Conservation (phyloP, 2,113 vertebrate genomes). For the Lagopus muta region DNA sequence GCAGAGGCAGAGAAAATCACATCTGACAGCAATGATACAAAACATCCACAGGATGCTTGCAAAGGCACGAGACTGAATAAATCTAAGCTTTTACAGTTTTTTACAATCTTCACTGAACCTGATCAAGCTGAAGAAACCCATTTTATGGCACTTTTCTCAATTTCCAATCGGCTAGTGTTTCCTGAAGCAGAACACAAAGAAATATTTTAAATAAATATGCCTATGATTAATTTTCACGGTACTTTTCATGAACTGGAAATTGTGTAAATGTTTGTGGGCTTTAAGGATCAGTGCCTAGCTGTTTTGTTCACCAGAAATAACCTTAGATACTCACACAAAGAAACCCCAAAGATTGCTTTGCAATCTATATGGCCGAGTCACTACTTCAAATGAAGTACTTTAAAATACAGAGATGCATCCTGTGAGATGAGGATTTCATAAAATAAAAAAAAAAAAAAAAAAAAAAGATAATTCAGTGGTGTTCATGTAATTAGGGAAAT, state of each 20-base stretch:
- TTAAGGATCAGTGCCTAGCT: neutral
- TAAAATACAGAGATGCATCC: neutral
- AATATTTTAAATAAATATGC: conserved; percentile 27
- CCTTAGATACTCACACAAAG: neutral
- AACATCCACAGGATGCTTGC: conserved; percentile 58
- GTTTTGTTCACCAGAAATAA: neutral
- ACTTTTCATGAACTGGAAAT: conserved; percentile 19
- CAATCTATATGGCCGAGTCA: neutral
- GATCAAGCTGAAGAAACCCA: conserved; percentile 40
- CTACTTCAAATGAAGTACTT: neutral
- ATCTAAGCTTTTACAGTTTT: conserved; percentile 55
- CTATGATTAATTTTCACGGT: neutral
- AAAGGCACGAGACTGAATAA: conserved; percentile 45
- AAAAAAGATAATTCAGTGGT: neutral
- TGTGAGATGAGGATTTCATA: neutral
- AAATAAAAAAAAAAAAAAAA: neutral
- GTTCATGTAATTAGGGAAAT: neutral
- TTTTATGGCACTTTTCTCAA: conserved; percentile 48
- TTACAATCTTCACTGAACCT: conserved; percentile 47
- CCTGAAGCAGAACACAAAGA: conserved; percentile 11
- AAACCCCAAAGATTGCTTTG: neutral
- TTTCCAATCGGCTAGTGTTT: neutral
- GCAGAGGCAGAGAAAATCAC: conserved; percentile 52
- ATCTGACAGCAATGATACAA: conserved; percentile 58
- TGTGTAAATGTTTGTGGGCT: neutral